Conservation (phyloP, 2,113 vertebrate species). For the Grammomys dolichurus region DNA sequence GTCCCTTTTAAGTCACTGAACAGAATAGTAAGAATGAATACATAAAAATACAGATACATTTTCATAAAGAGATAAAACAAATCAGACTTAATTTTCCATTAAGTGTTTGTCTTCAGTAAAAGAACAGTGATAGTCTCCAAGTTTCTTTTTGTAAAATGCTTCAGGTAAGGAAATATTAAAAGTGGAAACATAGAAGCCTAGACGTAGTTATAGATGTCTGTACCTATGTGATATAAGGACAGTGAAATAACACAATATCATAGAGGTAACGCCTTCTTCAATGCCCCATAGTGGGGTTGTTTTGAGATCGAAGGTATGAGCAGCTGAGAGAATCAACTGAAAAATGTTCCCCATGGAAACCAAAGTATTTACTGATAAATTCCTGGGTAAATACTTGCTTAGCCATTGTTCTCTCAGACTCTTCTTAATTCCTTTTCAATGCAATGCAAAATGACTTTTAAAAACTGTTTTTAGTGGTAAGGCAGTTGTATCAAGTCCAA, state of each 20-base stretch:
- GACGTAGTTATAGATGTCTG: background rate
- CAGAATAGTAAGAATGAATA: background rate
- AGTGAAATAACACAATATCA: background rate
- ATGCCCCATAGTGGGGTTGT: background rate
- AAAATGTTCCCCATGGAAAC: constrained; percentile 21
- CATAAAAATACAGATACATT: background rate
- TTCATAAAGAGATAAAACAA: background rate
- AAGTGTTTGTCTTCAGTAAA: background rate
- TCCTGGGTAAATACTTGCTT: constrained; percentile 23
- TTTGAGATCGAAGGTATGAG: background rate
- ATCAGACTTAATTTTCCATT: background rate
- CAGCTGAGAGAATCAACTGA: background rate
- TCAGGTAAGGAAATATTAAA: background rate
- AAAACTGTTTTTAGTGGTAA: background rate
- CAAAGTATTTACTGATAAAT: constrained; percentile 42
- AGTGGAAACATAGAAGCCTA: background rate
- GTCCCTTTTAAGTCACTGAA: background rate
- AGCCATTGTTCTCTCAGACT: background rate
- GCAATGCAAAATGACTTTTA: background rate
- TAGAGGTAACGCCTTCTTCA: background rate
- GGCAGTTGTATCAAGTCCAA: background rate
- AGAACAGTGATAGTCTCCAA: constrained; percentile 8
- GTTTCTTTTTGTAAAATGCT: constrained; percentile 11
- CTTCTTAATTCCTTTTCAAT: constrained; percentile 19
- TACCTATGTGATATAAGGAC: background rate